phyloP scores from a whole-genome alignment of 2,888 invertebrate species.

The Biston stratarius region DNA sequence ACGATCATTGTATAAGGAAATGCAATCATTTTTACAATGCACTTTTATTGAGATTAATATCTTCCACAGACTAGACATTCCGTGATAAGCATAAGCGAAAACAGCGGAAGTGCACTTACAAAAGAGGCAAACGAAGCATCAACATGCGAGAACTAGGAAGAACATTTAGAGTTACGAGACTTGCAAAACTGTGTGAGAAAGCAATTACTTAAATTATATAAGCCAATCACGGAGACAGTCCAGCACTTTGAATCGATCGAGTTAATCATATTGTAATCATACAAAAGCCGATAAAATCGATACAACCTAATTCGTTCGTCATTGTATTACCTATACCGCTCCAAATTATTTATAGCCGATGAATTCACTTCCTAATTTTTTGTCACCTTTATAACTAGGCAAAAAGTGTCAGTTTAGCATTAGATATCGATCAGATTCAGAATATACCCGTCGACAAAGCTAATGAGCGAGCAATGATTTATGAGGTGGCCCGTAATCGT shows the following conservation, averaged over 20 bases:
- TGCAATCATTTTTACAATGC: slow-evolving; percentile 34
- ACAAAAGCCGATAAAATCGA: slow-evolving; percentile 36
- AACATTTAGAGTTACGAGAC: slow-evolving; percentile 62
- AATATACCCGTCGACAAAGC: slow-evolving; percentile 49
- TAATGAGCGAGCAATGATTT: slow-evolving; percentile 54
- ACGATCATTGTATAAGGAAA: slow-evolving; percentile 29
- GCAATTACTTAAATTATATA: slow-evolving; percentile 78
- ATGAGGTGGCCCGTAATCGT: slow-evolving; percentile 50
- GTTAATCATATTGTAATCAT: slow-evolving; percentile 28
- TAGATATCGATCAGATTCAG: slow-evolving; percentile 45
- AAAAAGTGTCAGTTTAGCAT: slow-evolving; percentile 32
- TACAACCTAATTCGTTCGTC: slow-evolving; percentile 23
- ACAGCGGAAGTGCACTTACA: slow-evolving; percentile 64
- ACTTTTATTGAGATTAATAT: slow-evolving; percentile 37
- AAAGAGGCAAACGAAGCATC: slow-evolving; percentile 47
- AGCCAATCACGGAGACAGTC: slow-evolving; percentile 72
- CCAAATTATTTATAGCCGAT: slow-evolving; percentile 23
- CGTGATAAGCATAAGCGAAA: slow-evolving; percentile 41
- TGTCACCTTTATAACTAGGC: slow-evolving; percentile 37
- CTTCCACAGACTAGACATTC: slow-evolving; percentile 36
- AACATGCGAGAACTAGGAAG: slow-evolving; percentile 72
- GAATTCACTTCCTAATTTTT: slow-evolving; percentile 54
- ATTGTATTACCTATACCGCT: slow-evolving; percentile 24
- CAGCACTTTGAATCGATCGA: slow-evolving; percentile 64
- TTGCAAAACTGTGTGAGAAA: slow-evolving; percentile 76